These are phyloP conservation scores for Porites lobata DNA, from an alignment of 92 coral and sea anemone species.

Conservation along the genomic window DNA sequence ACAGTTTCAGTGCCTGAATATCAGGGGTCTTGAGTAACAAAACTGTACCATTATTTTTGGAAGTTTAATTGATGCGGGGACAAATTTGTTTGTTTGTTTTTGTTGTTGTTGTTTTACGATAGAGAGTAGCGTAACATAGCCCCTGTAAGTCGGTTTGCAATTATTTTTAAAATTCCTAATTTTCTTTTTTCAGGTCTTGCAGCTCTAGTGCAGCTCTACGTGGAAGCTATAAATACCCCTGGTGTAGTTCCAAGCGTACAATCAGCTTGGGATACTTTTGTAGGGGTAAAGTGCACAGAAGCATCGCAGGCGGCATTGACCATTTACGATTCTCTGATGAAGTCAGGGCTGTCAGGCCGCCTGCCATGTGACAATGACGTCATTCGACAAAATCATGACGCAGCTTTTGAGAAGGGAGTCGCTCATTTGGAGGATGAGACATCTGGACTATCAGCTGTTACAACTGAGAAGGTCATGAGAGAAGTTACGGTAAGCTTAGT, in stretches of 20 bases:
- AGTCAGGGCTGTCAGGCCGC: slow-evolving; percentile 10
- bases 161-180: too few species aligned
- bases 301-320: slow-evolving; percentile 31
- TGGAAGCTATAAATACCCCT: slow-evolving; percentile 75
- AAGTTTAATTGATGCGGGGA: too few species aligned
- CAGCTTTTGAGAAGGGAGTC: slow-evolving; percentile 33
- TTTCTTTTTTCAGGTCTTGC: slow-evolving; percentile 55
- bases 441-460: slow-evolving; percentile 50
- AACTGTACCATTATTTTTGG: too few species aligned
- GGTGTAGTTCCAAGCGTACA: slow-evolving; percentile 77
- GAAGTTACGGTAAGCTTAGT: slow-evolving; percentile 45
- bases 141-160: too few species aligned
- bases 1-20: too few species aligned
- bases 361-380: slow-evolving; percentile 63
- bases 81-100: too few species aligned
- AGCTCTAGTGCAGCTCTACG: slow-evolving; percentile 63
- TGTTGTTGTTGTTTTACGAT: too few species aligned
- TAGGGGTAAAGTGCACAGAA: slow-evolving; percentile 47
- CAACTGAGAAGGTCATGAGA: slow-evolving; percentile 33
- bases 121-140: too few species aligned
- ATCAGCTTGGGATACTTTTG: slow-evolving; percentile 76
- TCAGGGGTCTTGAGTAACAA: too few species aligned
- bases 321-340: slow-evolving; percentile 40
- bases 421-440: slow-evolving; percentile 45
- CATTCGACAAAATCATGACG: slow-evolving; percentile 41